Percentiles rank a stretch among this genome's conserved stretches.
Conservation (phyloP, 2,888 invertebrate species). For the Folsomia candida region DNA sequence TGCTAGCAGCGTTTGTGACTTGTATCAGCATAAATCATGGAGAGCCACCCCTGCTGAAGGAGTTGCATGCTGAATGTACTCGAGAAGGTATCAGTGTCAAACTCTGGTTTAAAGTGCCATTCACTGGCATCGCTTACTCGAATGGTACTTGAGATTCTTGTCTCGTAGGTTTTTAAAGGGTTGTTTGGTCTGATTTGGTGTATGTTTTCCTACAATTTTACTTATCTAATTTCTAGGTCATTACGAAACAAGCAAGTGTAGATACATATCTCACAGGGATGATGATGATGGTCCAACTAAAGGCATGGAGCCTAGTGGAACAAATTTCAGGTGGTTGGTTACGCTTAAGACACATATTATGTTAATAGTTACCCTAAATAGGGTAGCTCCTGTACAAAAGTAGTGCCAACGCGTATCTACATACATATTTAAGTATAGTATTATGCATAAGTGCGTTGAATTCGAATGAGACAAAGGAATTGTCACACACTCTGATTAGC, state of each 20-base stretch:
- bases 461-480: not conserved
- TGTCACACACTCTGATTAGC: not conserved
- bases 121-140: conserved; percentile 46
- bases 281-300: not conserved
- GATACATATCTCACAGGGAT: conserved; percentile 38
- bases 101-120: conserved; percentile 40
- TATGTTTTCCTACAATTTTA: too few species aligned
- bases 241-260: conserved; percentile 42
- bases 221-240: conserved; percentile 30
- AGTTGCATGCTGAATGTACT: conserved; percentile 44
- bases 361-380: not conserved
- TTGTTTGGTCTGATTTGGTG: too few species aligned
- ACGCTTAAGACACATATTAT: not conserved
- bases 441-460: not conserved
- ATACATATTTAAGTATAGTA: not conserved
- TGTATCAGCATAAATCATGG: not conserved
- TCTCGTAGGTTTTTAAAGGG: too few species aligned
- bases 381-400: too few species aligned
- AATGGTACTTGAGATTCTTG: conserved; percentile 34
- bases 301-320: conserved; percentile 14
- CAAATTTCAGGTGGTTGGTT: conserved; percentile 22
- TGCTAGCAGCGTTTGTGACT: not conserved
- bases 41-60: conserved; percentile 31
- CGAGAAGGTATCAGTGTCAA: conserved; percentile 46
- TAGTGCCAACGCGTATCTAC: not conserved